Evolutionary conservation across 2,797 vertebrate genomes (phyloP).

Genomic region (Carduelis carduelis): DNA sequence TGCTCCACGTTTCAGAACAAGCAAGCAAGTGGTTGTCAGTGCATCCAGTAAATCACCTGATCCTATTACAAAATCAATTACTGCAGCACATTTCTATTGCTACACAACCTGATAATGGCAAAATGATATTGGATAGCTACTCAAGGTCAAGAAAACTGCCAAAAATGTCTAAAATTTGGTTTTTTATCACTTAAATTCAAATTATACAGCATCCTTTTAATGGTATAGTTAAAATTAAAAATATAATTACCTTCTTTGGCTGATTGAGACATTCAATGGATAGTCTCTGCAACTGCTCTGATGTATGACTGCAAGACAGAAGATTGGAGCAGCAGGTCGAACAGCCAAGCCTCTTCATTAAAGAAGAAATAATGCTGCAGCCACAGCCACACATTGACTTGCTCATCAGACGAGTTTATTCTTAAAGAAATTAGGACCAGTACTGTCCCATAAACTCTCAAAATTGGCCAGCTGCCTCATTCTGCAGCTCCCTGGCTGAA

Average conservation of each 20-base stretch:
- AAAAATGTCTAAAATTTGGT: constrained; percentile 69
- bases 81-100: constrained; percentile 81
- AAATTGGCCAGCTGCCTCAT: constrained; percentile 75
- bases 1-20: constrained; percentile 78
- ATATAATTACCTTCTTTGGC: constrained; percentile 91
- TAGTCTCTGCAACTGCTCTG: constrained; percentile 94
- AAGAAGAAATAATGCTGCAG: constrained; percentile 96
- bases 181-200: constrained; percentile 66
- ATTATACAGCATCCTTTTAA: constrained; percentile 59
- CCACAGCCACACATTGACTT: constrained; percentile 98
- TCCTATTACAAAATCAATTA: constrained; percentile 98
- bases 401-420: constrained; percentile 82
- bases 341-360: constrained; percentile 99
- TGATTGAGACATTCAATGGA: constrained; percentile 87
- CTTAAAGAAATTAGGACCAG: constrained; percentile 73
- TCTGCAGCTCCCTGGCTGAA: constrained; percentile 74
- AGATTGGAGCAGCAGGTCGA: constrained; percentile 95
- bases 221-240: constrained; percentile 61
- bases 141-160: constrained; percentile 78
- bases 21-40: constrained; percentile 86
- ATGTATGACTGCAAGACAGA: constrained; percentile 91
- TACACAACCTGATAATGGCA: constrained; percentile 79
- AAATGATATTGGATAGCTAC: constrained; percentile 80
- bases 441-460: constrained; percentile 70
- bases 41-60: constrained; percentile 90